These are phyloP conservation scores for Podarcis siculus DNA, from an alignment of 2,797 vertebrate species.

Conservation along the genomic window DNA sequence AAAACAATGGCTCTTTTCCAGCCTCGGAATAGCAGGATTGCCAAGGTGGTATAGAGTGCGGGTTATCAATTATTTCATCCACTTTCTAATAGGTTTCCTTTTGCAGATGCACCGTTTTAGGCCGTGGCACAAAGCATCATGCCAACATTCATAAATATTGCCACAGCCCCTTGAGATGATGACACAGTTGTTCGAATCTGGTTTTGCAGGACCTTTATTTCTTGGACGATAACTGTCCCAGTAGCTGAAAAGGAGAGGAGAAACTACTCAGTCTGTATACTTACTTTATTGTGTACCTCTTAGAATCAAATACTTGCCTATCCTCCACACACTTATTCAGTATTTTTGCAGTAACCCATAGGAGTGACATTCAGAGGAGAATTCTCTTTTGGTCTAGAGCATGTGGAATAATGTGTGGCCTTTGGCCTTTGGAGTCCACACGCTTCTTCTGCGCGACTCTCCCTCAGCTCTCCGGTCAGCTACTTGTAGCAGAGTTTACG, in stretches of 20 bases:
- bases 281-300: too few relatives aligned
- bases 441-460: too few relatives aligned
- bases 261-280: neutral
- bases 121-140: neutral
- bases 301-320: too few relatives aligned
- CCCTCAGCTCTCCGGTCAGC: too few relatives aligned
- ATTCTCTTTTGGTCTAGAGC: too few relatives aligned
- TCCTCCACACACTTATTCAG: too few relatives aligned
- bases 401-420: too few relatives aligned
- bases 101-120: neutral
- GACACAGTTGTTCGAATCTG: neutral
- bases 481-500: too few relatives aligned
- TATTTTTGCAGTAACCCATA: too few relatives aligned
- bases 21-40: neutral
- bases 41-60: neutral
- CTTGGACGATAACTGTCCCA: neutral
- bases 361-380: too few relatives aligned
- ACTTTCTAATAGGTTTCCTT: neutral
- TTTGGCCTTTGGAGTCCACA: too few relatives aligned
- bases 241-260: neutral
- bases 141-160: neutral
- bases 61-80: neutral
- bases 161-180: fast-evolving
- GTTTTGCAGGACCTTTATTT: neutral
- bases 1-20: too few relatives aligned